These are phyloP conservation scores for Apamea monoglypha DNA, from an alignment of 2,888 invertebrate species.

Conservation along the genomic window DNA sequence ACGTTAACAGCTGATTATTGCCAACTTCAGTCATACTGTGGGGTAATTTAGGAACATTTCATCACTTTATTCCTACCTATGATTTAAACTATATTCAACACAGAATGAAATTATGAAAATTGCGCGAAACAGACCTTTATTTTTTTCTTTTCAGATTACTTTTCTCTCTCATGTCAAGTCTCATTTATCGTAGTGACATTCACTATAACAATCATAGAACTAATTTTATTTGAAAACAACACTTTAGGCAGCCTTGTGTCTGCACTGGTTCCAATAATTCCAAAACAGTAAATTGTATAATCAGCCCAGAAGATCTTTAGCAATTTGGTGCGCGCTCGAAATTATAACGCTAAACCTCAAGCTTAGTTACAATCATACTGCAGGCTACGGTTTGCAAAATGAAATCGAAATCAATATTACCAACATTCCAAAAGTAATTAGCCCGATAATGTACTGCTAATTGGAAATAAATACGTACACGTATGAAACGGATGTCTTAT, in stretches of 20 bases:
- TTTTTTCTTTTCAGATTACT: no score
- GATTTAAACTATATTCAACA: background rate
- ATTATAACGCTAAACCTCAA: constrained; percentile 33
- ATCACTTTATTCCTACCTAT: background rate
- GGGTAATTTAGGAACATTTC: background rate
- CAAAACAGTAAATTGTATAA: constrained; percentile 46
- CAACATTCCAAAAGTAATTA: constrained; percentile 51
- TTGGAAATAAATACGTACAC: constrained; percentile 51
- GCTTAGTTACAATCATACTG: constrained; percentile 38
- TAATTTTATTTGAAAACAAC: background rate
- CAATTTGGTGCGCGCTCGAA: constrained; percentile 27
- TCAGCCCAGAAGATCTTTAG: constrained; percentile 46
- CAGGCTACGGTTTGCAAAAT: constrained; percentile 26
- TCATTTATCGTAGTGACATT: background rate
- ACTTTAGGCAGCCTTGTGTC: constrained; percentile 8
- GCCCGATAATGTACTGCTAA: constrained; percentile 52
- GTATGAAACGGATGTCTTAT: constrained; percentile 31
- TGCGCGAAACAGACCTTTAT: background rate
- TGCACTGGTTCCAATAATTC: constrained; percentile 22
- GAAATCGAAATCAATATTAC: constrained; percentile 28
- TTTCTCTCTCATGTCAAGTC: no score
- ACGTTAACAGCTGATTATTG: constrained; percentile 32
- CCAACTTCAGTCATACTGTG: background rate
- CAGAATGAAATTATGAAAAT: background rate
- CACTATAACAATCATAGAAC: background rate